These are phyloP conservation scores for Hypanus sabinus DNA, from an alignment of 2,113 vertebrate species.

Conservation along the genomic window DNA sequence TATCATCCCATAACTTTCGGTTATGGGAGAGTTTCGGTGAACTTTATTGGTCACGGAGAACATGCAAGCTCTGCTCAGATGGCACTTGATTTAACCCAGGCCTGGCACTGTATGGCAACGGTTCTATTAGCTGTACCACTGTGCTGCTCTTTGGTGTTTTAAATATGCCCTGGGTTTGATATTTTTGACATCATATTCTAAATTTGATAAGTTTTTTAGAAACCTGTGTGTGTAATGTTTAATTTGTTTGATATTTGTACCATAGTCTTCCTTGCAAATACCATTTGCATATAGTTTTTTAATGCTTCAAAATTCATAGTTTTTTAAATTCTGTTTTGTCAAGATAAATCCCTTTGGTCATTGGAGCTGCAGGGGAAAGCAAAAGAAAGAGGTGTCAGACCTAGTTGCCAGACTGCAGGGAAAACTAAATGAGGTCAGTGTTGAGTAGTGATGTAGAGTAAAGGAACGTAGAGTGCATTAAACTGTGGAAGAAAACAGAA, in stretches of 20 bases:
- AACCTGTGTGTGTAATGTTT: neutral
- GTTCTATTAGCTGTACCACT: too few relatives aligned
- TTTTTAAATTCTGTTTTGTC: conserved; percentile 33
- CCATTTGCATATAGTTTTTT: neutral
- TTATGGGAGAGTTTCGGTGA: too few relatives aligned
- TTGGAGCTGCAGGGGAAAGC: conserved; percentile 29
- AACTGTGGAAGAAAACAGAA: neutral
- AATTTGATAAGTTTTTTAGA: neutral
- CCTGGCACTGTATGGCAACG: too few relatives aligned
- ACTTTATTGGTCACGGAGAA: too few relatives aligned
- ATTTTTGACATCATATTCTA: neutral
- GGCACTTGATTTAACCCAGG: too few relatives aligned
- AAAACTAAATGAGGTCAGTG: conserved; percentile 30
- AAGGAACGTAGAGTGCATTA: neutral
- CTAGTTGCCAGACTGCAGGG: conserved; percentile 36
- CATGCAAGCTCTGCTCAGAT: too few relatives aligned
- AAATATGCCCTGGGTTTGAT: neutral
- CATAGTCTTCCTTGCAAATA: neutral
- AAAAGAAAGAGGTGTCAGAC: conserved; percentile 37
- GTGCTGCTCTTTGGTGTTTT: too few relatives aligned
- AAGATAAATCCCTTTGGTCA: conserved; percentile 31
- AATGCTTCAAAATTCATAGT: neutral
- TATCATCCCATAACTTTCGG: too few relatives aligned
- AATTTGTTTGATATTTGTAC: neutral
- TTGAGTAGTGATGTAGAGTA: neutral